Percentiles rank a stretch among this genome's conserved stretches.
Evolutionary conservation across 2,888 invertebrate genomes (phyloP).

Genomic region (Malthinus seriepunctatus): DNA sequence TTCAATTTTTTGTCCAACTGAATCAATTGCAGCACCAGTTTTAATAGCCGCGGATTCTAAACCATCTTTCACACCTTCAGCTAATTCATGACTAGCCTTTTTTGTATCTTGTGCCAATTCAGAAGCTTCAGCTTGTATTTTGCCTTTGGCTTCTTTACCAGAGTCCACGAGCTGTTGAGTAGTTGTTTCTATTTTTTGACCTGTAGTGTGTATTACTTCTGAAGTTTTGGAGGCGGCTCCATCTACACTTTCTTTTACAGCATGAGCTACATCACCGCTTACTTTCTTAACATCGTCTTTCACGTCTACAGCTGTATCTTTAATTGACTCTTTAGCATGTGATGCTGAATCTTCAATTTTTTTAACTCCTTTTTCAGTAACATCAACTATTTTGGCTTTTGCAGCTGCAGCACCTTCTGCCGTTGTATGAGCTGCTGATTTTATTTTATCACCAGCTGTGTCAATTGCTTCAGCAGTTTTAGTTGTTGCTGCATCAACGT

Average conservation of each 20-base stretch:
- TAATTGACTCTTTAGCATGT: slow-evolving; percentile 13
- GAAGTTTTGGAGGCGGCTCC: slow-evolving; percentile 21
- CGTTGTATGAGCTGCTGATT: slow-evolving; percentile 19
- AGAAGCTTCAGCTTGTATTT: slow-evolving; percentile 4
- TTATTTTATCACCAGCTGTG: slow-evolving; percentile 24
- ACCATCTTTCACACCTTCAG: slow-evolving; percentile 13
- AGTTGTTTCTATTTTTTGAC: slow-evolving; percentile 22
- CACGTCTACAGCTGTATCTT: slow-evolving; percentile 20
- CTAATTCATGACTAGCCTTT: not conserved
- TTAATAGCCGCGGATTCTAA: slow-evolving; percentile 38
- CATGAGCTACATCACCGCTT: not conserved
- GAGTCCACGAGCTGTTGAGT: slow-evolving; percentile 17
- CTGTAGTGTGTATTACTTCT: slow-evolving; percentile 24
- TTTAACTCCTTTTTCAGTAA: not conserved
- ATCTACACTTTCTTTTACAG: slow-evolving; percentile 19
- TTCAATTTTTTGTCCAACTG: too few relatives aligned
- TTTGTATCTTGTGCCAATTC: not conserved
- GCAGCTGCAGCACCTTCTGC: slow-evolving; percentile 13
- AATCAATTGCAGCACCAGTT: not conserved
- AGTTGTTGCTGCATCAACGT: slow-evolving; percentile 18
- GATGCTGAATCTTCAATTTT: not conserved
- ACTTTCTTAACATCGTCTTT: slow-evolving; percentile 13
- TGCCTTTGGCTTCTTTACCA: slow-evolving; percentile 27
- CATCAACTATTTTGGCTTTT: slow-evolving; percentile 29
- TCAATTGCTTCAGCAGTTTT: slow-evolving; percentile 30